phyloP scores from a whole-genome alignment of 35 echinoderm and acorn worm species.

The Ophiothrix spiculata region DNA sequence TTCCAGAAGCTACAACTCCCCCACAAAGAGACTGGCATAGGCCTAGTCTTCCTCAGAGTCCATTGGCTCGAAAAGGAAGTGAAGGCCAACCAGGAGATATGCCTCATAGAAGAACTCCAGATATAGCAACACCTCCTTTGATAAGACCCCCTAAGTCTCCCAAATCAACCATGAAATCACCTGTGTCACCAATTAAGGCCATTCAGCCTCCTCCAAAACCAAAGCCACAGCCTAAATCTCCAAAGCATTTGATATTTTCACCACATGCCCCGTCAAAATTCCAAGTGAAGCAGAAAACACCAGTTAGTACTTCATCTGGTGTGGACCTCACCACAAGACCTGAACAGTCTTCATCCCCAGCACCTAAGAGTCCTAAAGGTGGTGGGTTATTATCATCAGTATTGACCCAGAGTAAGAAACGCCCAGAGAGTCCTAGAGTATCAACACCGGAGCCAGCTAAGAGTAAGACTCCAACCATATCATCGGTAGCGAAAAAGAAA shows the following conservation, averaged over 20 bases:
- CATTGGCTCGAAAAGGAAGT: slow-evolving; percentile 12
- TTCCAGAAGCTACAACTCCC: slow-evolving; percentile 86
- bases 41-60: neutral
- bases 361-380: slow-evolving; percentile 44
- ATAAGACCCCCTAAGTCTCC: slow-evolving; percentile 74
- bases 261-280: slow-evolving; percentile 60
- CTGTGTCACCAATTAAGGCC: neutral
- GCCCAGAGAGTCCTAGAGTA: slow-evolving; percentile 18
- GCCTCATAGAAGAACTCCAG: slow-evolving; percentile 5
- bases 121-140: neutral
- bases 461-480: slow-evolving; percentile 9
- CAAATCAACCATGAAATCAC: slow-evolving; percentile 22
- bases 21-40: slow-evolving; percentile 37
- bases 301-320: neutral
- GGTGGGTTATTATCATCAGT: slow-evolving; percentile 16
- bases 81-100: slow-evolving; percentile 14
- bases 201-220: slow-evolving; percentile 40
- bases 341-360: slow-evolving; percentile 50
- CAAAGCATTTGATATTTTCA: slow-evolving; percentile 64
- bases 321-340: slow-evolving; percentile 41
- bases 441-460: neutral
- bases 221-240: slow-evolving; percentile 67
- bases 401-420: slow-evolving; percentile 33
- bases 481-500: slow-evolving; percentile 40
- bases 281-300: slow-evolving; percentile 43